phyloP scores from a whole-genome alignment of 2,113 vertebrate species.

The Tamias sibiricus region DNA sequence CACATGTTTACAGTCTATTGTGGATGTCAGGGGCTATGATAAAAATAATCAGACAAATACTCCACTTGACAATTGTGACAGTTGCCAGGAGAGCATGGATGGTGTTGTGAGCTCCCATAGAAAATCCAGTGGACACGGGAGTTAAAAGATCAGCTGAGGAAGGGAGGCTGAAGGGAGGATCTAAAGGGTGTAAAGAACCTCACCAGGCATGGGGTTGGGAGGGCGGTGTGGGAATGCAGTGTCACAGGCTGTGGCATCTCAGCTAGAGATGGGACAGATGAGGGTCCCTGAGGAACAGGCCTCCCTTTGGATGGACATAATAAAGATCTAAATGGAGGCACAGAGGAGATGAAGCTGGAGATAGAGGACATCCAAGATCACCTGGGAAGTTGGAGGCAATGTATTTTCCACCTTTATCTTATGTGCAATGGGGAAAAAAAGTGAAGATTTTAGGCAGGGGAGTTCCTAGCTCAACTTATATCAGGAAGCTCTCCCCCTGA shows the following conservation, averaged over 20 bases:
- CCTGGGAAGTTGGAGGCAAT: background rate
- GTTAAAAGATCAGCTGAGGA: background rate
- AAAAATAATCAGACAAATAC: background rate
- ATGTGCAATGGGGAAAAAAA: no score
- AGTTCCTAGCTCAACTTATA: background rate
- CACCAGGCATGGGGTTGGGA: rapidly evolving
- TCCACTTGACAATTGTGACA: background rate
- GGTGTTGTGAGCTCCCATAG: background rate
- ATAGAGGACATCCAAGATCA: background rate
- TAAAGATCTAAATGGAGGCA: background rate
- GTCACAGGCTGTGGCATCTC: rapidly evolving
- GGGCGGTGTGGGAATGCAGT: rapidly evolving
- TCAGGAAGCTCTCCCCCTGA: background rate
- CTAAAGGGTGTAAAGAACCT: background rate
- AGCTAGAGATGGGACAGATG: rapidly evolving
- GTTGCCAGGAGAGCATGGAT: rapidly evolving
- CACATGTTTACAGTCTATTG: background rate
- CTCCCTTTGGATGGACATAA: background rate
- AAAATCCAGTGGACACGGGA: background rate
- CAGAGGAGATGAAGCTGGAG: background rate
- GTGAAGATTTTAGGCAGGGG: background rate
- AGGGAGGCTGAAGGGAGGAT: background rate
- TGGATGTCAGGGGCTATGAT: background rate
- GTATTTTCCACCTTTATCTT: background rate
- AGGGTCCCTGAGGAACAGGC: rapidly evolving